Conservation (phyloP, 2,888 invertebrate genomes). For the Lagria hirta region DNA sequence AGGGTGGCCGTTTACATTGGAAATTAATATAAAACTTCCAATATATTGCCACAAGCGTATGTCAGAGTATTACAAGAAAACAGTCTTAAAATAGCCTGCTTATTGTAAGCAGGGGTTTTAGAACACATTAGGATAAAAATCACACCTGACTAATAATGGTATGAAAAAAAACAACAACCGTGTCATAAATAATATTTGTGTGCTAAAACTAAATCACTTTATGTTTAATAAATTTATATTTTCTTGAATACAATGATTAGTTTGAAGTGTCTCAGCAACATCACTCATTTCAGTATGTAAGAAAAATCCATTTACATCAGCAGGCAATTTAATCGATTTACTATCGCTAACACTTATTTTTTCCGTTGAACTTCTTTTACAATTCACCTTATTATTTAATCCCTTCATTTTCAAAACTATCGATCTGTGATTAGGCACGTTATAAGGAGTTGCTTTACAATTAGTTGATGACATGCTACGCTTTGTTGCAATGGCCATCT, state of each 20-base stretch:
- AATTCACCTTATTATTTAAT: constrained; percentile 39
- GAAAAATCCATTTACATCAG: constrained; percentile 46
- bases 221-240: constrained; percentile 45
- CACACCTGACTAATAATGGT: constrained; percentile 22
- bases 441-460: constrained; percentile 28
- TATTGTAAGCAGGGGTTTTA: constrained; percentile 12
- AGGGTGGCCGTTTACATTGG: constrained; percentile 16
- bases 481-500: constrained; percentile 43
- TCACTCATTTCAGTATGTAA: constrained; percentile 47
- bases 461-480: constrained; percentile 20
- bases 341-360: constrained; percentile 42
- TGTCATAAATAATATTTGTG: constrained; percentile 12
- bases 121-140: constrained; percentile 20
- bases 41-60: constrained; percentile 24
- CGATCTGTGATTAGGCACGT: constrained; percentile 38
- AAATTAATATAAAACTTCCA: constrained; percentile 14
- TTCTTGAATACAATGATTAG: constrained; percentile 42
- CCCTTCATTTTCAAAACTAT: constrained; percentile 44
- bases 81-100: constrained; percentile 24
- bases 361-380: constrained; percentile 44
- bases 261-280: constrained; percentile 40
- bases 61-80: constrained; percentile 24
- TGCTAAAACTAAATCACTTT: constrained; percentile 34
- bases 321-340: constrained; percentile 44
- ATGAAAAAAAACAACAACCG: no score